A percentile compares a stretch with the other conserved stretches of the same genome.
These are phyloP conservation scores for Epinotia ramella DNA, from an alignment of 2,888 invertebrate genomes.

Conservation along the genomic window DNA sequence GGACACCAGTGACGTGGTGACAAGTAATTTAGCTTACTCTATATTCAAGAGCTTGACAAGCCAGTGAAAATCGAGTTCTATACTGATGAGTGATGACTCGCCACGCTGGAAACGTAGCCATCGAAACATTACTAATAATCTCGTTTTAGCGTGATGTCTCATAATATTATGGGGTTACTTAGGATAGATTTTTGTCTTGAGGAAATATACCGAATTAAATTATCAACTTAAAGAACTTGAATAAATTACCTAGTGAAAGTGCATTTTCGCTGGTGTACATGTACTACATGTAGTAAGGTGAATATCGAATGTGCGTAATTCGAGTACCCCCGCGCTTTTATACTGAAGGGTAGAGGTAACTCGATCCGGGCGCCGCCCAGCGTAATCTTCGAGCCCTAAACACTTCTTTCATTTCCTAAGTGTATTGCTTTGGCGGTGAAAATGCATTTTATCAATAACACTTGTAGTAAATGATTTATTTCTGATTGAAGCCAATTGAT, in stretches of 20 bases:
- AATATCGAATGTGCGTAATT: conserved; percentile 69
- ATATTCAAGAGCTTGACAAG: neutral
- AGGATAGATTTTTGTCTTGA: neutral
- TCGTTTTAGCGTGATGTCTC: neutral
- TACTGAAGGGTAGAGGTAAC: conserved; percentile 78
- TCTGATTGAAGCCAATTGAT: conserved; percentile 29
- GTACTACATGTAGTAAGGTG: conserved; percentile 53
- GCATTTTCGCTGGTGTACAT: conserved; percentile 10
- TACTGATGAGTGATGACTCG: neutral
- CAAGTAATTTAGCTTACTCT: neutral
- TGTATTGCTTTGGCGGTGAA: conserved; percentile 66
- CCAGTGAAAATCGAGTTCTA: too few relatives aligned
- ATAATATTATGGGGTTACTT: neutral
- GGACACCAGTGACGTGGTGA: neutral
- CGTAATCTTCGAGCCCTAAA: conserved; percentile 62
- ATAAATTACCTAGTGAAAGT: neutral
- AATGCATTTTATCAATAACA: conserved; percentile 61
- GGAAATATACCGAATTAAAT: too few relatives aligned
- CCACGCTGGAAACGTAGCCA: neutral
- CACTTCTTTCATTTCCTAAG: conserved; percentile 79
- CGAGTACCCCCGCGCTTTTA: conserved; percentile 74
- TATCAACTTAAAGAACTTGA: neutral
- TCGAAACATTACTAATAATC: too few relatives aligned
- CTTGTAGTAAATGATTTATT: conserved; percentile 40
- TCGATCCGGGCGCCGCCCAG: conserved; percentile 71